Base-by-base conservation (phyloP, 2,888 invertebrate genomes). In the Chloromyia formosa region DNA sequence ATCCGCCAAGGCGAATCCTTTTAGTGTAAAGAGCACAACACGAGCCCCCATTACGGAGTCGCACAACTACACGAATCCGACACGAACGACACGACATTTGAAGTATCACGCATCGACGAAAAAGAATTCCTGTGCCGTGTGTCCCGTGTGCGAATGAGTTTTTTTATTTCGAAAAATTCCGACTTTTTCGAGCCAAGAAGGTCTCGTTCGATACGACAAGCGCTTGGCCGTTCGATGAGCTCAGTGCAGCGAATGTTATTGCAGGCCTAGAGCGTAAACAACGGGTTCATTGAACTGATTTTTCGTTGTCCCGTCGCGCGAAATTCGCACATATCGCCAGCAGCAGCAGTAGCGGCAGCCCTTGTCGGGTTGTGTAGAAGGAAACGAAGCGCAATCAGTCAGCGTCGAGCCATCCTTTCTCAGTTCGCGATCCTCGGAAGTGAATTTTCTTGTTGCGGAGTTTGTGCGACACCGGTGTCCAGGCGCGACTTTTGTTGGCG, bases 281-380 rank as follows among this genome's bases (percentile, higher is more conserved):
- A 22, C 45, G 45, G 22, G 66, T 45, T 66, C 66, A 66, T 66
- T 66, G 66, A 66, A 66, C 66, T 66, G 45, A 12, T 49, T 66
- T 66, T 66, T 16, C 18, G 20, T 22, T n/a, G 42, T 45, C 49
- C 49, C 49, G 12, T 49, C 27, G 27, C 27, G 27, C 27, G 27
- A 35, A 35, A 35, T 35, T 35, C 27, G 27, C 27, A 35, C 27
- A 35, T 4, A 35, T 35, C 27, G 7, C 27, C 27, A 35, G 27
- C 27, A 35, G 27, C 27, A 7, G 7, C 27, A 35, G 3, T 35
- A 35, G 27, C 27, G 27, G 27, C 27, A 35, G 27, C 27, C 27
- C 27, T 35, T 35, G 3, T 35, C 3, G 27, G 27, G 27, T 35
- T 35, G 27, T 35, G 27, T 35, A 4, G 27, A 7, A 35, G 7